Conservation (phyloP, 2,113 vertebrate species). For the Prinia subflava region DNA sequence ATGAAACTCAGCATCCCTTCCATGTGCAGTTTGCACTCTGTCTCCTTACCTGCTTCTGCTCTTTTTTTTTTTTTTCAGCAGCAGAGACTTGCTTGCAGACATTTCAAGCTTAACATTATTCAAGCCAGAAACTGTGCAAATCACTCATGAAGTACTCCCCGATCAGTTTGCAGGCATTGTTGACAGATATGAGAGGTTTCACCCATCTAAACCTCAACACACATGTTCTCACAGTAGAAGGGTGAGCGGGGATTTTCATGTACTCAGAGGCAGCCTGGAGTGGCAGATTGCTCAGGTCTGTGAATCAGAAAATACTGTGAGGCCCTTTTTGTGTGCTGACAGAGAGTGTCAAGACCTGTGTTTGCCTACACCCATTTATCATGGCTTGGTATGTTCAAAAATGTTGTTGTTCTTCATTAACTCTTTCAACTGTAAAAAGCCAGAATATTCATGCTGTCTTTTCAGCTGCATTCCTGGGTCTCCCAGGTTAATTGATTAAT, state of each 20-base stretch:
- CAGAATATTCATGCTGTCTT: not conserved
- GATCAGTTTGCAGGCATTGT: not conserved
- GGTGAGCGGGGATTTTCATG: not conserved
- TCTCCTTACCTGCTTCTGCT: not conserved
- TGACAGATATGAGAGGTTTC: conserved; percentile 33
- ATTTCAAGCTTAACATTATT: not conserved
- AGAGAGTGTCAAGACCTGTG: conserved; percentile 49
- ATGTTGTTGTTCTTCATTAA: conserved; percentile 27
- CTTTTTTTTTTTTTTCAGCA: not conserved
- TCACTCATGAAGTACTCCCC: not conserved
- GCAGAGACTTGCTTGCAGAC: not conserved
- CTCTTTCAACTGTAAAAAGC: conserved; percentile 14
- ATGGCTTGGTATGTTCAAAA: conserved; percentile 34
- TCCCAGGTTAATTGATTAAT: conserved; percentile 46
- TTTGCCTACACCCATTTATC: conserved; percentile 61
- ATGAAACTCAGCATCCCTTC: not conserved
- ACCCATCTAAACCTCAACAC: conserved; percentile 19
- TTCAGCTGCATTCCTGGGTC: not conserved
- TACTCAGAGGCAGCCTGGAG: not conserved
- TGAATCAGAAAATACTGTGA: not conserved
- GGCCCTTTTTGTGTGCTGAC: not conserved
- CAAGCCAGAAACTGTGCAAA: not conserved
- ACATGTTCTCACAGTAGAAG: conserved; percentile 7
- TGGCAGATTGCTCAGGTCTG: not conserved
- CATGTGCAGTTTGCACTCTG: not conserved